Conservation (phyloP, 2,888 invertebrate species). For the Callyntrura guangdongensis region DNA sequence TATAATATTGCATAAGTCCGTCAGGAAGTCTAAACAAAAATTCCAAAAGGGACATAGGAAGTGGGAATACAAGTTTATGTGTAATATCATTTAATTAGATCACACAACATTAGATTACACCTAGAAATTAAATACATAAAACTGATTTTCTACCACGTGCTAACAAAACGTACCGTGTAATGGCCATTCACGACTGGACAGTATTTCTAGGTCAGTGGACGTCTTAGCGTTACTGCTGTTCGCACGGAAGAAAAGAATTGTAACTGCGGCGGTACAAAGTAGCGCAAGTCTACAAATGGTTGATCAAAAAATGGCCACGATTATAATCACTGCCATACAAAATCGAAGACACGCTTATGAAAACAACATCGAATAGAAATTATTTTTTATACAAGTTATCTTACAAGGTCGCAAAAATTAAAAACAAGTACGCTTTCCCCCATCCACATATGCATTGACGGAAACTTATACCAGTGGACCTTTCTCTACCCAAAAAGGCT, state of each 20-base stretch:
- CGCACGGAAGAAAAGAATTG: background rate
- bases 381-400: background rate
- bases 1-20: too few species aligned
- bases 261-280: background rate
- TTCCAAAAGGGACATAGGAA: too few species aligned
- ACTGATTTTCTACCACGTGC: too few species aligned
- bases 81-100: background rate
- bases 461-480: background rate
- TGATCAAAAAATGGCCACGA: too few species aligned
- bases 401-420: background rate
- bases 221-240: background rate
- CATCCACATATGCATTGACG: background rate
- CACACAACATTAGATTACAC: background rate
- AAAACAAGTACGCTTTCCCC: background rate
- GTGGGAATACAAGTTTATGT: too few species aligned
- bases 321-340: too few species aligned
- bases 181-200: slow-evolving; percentile 43
- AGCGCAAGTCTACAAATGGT: background rate
- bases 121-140: too few species aligned
- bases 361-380: background rate
- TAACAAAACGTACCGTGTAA: slow-evolving; percentile 47
- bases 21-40: too few species aligned
- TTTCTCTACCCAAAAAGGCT: background rate
- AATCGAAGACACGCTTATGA: too few species aligned
- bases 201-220: background rate